Evolutionary conservation across 2,888 invertebrate genomes (phyloP), one percentile per base, ranked within the genome.

Genomic region (Synanthedon andrenaeformis): DNA sequence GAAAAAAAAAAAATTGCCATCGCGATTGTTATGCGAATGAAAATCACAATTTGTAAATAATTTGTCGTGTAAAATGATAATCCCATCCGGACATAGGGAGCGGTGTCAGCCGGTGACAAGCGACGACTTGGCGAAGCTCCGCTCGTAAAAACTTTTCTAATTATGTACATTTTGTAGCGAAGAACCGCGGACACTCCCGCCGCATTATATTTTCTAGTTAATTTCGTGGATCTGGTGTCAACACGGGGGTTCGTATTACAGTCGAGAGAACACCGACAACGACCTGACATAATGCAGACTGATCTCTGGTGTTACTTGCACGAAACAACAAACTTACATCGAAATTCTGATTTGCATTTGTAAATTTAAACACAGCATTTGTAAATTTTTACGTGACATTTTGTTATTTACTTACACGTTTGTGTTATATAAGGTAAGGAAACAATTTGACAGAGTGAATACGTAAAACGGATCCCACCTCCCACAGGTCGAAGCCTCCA

Each of bases 81-180:
- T 81, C 75, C 72, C 67, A 67, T 69, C 76, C 75, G 78, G 77
- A 79, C 80, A 81, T 77, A 74, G 75, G 77, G 72, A 59, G 76
- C 70, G 68, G 79, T 76, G 74, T 72, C 76, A 72, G 73, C 66
- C 71, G 60, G 74, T 79, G 85, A 82, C 83, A 83, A 72, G 74
- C 81, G 76, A 66, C 77, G 77, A 76, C 77, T 80, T 76, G 74
- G 66, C 74, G 75, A 63, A 70, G 71, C 70, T 68, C 62, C 66
- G 76, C 79, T 82, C 83, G 76, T 85, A 85, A 85, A 87, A 87
- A 86, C 85, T 86, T 86, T 86, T 79, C 80, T 87, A 86, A 86
- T 86, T 86, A 86, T 82, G 79, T 80, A 81, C 79, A 84, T 84
- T 87, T 82, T 79, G 84, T 77, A 77, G 80, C 77, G 76, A 82